Percentiles rank a stretch among this genome's conserved stretches.
Evolutionary conservation across 2,888 invertebrate species (phyloP).

Genomic region (Aspidapion aeneum): DNA sequence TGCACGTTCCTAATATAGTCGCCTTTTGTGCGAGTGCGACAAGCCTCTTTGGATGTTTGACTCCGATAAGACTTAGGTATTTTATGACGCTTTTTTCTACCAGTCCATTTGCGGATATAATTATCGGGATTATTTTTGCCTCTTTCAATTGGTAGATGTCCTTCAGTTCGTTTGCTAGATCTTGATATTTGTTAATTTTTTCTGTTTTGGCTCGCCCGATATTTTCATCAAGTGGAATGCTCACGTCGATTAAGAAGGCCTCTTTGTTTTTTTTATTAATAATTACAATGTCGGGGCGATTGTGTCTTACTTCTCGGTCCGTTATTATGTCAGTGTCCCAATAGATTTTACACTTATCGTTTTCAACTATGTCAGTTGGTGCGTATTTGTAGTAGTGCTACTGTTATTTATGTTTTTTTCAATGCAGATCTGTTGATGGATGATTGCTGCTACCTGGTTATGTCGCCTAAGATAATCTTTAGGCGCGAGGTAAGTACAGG

Average conservation of each 20-base stretch:
- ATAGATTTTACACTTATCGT: neutral
- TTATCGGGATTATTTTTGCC: too few species aligned
- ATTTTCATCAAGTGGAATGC: constrained; percentile 1
- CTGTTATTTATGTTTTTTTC: neutral
- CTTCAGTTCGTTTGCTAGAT: constrained; percentile 3
- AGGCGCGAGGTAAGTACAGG: neutral
- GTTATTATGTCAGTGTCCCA: constrained; percentile 4
- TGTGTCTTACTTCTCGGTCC: constrained; percentile 1
- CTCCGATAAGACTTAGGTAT: neutral
- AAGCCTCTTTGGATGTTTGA: neutral
- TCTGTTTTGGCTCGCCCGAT: neutral
- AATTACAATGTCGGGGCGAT: neutral
- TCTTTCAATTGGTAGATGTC: too few species aligned
- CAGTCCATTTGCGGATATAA: neutral
- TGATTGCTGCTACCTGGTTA: constrained; percentile 4
- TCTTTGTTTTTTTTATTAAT: neutral
- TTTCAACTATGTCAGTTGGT: neutral
- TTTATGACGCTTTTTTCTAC: neutral
- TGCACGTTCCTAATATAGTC: constrained; percentile 4
- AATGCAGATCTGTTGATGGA: constrained; percentile 3
- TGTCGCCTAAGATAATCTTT: constrained; percentile 4
- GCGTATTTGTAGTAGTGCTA: neutral
- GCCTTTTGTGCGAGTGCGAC: constrained; percentile 1
- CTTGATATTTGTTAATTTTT: constrained; percentile 6
- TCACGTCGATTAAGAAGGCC: neutral